Evolutionary conservation across 1,140 invertebrate genomes (phyloP), one percentile per base, ranked within the genome.

Genomic region (Stegodyphus dumicola): DNA sequence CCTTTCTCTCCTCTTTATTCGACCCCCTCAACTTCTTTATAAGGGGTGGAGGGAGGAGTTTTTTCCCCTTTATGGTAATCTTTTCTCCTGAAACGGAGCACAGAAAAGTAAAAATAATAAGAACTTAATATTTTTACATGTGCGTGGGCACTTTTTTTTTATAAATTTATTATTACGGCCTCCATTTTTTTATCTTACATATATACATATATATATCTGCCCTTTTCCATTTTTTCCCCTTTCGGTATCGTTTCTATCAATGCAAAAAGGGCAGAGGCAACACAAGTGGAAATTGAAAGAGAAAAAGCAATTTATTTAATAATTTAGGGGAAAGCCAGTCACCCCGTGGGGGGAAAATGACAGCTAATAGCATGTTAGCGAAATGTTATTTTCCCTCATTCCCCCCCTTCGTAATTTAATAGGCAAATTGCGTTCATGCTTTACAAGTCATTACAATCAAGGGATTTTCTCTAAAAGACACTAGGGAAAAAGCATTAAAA

Each of bases 251-350:
- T 80, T 80, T 80, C 77, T 80, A 80, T 80, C 70, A 80, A 80
- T 80, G 77, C 66, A 70, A 70, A 70, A 70, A 56, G 17, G 33
- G 18, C 15, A n/a, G 67, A n/a, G 66, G 7, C 33, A 17, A 60
- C n/a, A n/a, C 11, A 51, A 33, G 33, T 33, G 33, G 33, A 33
- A 33, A 33, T 33, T 33, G 77, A 70, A 52, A 33, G 67, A 10
- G 80, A 83, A 83, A 83, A 85, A 85, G 83, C 83, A 85, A 85
- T 85, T 85, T 85, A 77, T 85, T 85, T 85, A 85, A 77, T 85
- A 85, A 85, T 77, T 85, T 85, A 60, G 81, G 54, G 73, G 65
- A 51, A 48, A 53, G 7, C 65, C 66, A 69, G 54, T 75, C 53
- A 13, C 78, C 15, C 17, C 9, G 9, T 65, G 70, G 7, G 49